Evolutionary conservation across 1,140 invertebrate species (phyloP).

Genomic region (Leptonema lineaticorne): DNA sequence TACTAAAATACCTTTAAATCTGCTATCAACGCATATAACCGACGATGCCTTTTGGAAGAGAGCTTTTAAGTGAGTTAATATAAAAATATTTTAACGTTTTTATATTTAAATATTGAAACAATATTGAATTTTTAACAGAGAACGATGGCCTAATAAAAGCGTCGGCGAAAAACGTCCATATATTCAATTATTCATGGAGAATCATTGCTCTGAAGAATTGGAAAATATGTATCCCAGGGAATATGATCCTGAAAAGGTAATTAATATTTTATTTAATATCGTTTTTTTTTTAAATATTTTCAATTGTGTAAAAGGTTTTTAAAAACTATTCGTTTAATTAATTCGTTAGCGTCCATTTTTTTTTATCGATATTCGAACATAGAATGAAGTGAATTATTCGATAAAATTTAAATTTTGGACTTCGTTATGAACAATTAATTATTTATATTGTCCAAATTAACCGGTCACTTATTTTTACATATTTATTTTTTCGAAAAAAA

Average conservation of each 20-base stretch:
- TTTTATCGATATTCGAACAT: too few relatives aligned
- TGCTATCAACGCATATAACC: slow-evolving; percentile 26
- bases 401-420: too few relatives aligned
- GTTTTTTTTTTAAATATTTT: too few relatives aligned
- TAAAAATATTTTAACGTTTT: not conserved
- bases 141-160: slow-evolving; percentile 11
- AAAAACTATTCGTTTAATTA: too few relatives aligned
- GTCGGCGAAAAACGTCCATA: slow-evolving; percentile 22
- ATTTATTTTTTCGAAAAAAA: too few relatives aligned
- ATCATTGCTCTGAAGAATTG: slow-evolving; percentile 32
- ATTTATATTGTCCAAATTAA: too few relatives aligned
- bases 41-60: slow-evolving; percentile 36
- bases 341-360: too few relatives aligned
- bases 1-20: slow-evolving; percentile 14
- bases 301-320: too few relatives aligned
- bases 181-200: slow-evolving; percentile 35
- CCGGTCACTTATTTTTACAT: too few relatives aligned
- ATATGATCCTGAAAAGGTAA: slow-evolving; percentile 38
- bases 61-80: slow-evolving; percentile 26
- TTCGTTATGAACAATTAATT: too few relatives aligned
- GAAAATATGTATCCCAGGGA: slow-evolving; percentile 28
- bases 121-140: not conserved
- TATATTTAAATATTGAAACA: not conserved
- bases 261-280: not conserved
- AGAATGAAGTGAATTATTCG: too few relatives aligned